Conservation (phyloP, 2,113 vertebrate species). For the Vulpes lagopus region DNA sequence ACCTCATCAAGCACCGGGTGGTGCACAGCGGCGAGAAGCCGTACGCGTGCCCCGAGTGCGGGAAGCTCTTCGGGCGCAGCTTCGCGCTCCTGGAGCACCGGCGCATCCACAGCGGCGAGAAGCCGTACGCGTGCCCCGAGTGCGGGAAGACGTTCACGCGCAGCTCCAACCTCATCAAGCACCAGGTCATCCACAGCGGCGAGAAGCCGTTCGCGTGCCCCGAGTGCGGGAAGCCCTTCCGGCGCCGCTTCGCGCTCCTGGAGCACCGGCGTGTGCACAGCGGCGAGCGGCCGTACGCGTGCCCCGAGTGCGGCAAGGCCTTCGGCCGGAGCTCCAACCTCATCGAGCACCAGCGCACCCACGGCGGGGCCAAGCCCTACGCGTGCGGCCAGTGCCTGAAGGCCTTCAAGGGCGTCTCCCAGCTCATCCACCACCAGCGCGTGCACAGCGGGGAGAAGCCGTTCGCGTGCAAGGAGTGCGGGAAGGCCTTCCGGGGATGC, state of each 20-base stretch:
- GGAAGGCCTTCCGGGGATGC: conserved; percentile 79
- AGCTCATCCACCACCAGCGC: conserved; percentile 65
- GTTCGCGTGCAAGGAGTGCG: conserved; percentile 68
- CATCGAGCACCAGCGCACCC: conserved; percentile 62
- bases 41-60: conserved; percentile 33
- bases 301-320: conserved; percentile 41
- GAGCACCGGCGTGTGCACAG: conserved; percentile 78
- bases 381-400: conserved; percentile 51
- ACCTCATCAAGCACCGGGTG: conserved; percentile 64
- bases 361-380: conserved; percentile 64
- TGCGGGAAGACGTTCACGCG: conserved; percentile 81
- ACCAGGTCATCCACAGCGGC: conserved; percentile 79
- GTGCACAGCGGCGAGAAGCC: conserved; percentile 67
- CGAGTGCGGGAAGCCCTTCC: conserved; percentile 76
- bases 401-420: conserved; percentile 71
- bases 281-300: conserved; percentile 51
- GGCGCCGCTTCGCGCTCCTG: conserved; percentile 70
- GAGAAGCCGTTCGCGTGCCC: conserved; percentile 74
- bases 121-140: conserved; percentile 75
- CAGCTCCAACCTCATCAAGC: conserved; percentile 82
- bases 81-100: conserved; percentile 65
- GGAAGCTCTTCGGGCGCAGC: conserved; percentile 66
- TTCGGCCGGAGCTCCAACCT: conserved; percentile 75
- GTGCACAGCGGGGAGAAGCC: conserved; percentile 62
- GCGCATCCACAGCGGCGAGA: conserved; percentile 67